These are phyloP conservation scores for Sycobia sp. DNA, from an alignment of 1,140 invertebrate genomes.

Conservation along the genomic window DNA sequence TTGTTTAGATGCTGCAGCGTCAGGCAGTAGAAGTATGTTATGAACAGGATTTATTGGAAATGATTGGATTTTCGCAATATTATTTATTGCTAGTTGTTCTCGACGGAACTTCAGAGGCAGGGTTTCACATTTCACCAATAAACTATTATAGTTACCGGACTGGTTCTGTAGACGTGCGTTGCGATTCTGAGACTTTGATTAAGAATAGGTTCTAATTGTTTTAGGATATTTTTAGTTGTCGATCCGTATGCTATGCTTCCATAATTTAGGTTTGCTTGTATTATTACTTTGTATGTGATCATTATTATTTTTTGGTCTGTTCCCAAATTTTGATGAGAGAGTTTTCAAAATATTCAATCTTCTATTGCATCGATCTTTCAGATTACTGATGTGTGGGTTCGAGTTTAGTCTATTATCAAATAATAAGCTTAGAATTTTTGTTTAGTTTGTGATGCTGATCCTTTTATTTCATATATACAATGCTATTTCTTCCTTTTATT, in stretches of 20 bases:
- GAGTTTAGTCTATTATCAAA: neutral
- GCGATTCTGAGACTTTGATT: slow-evolving; percentile 1
- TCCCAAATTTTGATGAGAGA: neutral
- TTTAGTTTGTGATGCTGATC: neutral
- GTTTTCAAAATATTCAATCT: neutral
- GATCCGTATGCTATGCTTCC: neutral
- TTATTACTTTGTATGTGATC: slow-evolving; percentile 18
- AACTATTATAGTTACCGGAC: slow-evolving; percentile 1
- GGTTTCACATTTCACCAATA: neutral
- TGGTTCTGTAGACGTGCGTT: neutral
- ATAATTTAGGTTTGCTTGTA: slow-evolving; percentile 4
- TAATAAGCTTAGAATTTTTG: neutral
- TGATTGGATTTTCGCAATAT: neutral
- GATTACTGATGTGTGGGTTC: neutral
- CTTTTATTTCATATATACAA: neutral
- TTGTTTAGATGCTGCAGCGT: no score
- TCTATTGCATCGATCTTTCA: neutral
- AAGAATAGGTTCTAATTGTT: neutral
- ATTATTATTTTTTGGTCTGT: neutral
- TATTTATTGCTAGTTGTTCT: neutral
- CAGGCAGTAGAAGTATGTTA: no score
- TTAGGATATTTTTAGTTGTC: neutral
- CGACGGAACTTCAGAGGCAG: neutral
- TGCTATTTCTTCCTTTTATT: neutral
- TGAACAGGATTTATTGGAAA: neutral